Evolutionary conservation across 2,888 invertebrate species (phyloP).

Genomic region (Metacarcinus magister): DNA sequence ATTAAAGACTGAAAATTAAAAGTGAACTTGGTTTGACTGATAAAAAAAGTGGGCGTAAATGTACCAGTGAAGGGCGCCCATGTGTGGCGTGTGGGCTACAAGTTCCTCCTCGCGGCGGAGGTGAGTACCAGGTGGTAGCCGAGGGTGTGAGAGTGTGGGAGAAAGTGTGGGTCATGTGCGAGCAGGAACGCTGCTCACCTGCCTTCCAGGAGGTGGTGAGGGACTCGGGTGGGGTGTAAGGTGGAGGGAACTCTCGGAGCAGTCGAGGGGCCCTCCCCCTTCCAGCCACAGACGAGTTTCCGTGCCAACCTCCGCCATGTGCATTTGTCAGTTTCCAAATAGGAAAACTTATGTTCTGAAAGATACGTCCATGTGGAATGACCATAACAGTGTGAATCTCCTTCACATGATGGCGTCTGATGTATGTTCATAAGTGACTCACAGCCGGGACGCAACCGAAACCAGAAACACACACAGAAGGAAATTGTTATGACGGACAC

Average conservation of each 20-base stretch:
- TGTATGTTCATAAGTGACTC: neutral
- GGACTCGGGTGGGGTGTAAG: conserved; percentile 16
- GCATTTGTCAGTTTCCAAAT: conserved; percentile 19
- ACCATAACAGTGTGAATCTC: neutral
- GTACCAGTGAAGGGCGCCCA: neutral
- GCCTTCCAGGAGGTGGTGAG: conserved; percentile 39
- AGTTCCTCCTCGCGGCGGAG: conserved; percentile 44
- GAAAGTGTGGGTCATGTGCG: conserved; percentile 76
- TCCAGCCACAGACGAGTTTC: conserved; percentile 29
- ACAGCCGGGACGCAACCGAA: neutral
- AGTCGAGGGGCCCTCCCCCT: neutral
- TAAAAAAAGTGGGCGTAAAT: neutral
- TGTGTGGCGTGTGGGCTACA: neutral
- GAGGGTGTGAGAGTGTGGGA: conserved; percentile 70
- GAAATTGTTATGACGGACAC: neutral
- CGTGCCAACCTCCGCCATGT: conserved; percentile 44
- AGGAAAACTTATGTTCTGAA: neutral
- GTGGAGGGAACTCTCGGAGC: neutral
- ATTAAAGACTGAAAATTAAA: neutral
- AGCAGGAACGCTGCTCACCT: neutral
- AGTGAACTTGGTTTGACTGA: conserved; percentile 60
- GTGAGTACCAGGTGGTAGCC: conserved; percentile 55
- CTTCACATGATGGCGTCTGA: neutral
- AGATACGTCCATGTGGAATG: neutral
- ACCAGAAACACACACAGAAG: neutral